Percentiles rank a stretch among this genome's conserved stretches.
These are phyloP conservation scores for Riparia riparia DNA, from an alignment of 2,113 vertebrate genomes.

Conservation along the genomic window DNA sequence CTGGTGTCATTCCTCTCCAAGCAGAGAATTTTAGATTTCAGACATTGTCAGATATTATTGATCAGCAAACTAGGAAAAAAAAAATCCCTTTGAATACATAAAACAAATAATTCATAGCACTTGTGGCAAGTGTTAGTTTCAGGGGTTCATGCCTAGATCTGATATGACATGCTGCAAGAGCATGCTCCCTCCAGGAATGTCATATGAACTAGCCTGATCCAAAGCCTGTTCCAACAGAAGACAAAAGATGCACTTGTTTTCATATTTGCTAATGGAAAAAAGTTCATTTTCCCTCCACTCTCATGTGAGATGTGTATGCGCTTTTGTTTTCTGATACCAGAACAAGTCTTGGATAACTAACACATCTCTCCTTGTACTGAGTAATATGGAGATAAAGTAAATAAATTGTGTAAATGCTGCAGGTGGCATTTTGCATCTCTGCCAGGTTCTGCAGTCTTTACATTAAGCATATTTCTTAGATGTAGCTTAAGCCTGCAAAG, in stretches of 20 bases:
- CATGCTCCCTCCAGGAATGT: neutral
- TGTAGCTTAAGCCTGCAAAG: neutral
- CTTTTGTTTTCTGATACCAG: neutral
- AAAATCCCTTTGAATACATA: neutral
- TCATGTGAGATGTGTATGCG: neutral
- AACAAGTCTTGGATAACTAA: neutral
- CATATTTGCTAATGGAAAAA: neutral
- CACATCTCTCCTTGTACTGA: neutral
- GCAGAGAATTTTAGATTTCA: neutral
- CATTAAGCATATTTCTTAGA: neutral
- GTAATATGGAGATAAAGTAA: neutral
- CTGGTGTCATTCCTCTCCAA: neutral
- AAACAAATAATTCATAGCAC: neutral
- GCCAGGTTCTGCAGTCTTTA: neutral
- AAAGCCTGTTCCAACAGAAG: neutral
- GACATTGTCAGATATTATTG: neutral
- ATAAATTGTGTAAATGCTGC: neutral
- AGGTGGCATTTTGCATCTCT: conserved; percentile 25
- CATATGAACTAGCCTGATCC: neutral
- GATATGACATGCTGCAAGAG: neutral
- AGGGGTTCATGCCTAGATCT: neutral
- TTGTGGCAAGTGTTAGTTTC: neutral
- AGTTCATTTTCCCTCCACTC: fast-evolving
- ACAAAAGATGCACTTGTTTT: conserved; percentile 40
- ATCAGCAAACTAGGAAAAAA: neutral